Conservation (phyloP, 2,888 invertebrate genomes). For the Arctia plantaginis region DNA sequence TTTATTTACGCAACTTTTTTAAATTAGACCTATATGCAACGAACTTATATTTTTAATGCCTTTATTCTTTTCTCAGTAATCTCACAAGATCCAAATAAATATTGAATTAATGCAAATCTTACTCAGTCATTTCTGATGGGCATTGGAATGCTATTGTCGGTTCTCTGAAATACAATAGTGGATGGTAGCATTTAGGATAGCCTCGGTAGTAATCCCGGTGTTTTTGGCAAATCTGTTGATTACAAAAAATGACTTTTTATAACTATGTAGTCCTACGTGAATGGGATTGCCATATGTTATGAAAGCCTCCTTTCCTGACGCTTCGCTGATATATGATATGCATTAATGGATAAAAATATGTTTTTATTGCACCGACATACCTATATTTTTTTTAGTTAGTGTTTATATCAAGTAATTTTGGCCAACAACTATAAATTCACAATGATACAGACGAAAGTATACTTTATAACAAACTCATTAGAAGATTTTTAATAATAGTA, state of each 20-base stretch:
- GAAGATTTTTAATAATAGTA: no score
- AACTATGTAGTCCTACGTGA: background rate
- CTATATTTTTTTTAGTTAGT: no score
- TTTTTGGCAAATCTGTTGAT: constrained; percentile 80
- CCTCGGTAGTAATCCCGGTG: constrained; percentile 88
- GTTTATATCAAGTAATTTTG: no score
- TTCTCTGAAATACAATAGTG: constrained; percentile 82
- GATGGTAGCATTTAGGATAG: constrained; percentile 83
- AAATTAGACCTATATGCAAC: no score
- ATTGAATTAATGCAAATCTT: constrained; percentile 35
- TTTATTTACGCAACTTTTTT: no score
- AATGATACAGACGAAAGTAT: no score
- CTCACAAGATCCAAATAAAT: background rate
- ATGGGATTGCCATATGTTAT: background rate
- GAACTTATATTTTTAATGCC: background rate
- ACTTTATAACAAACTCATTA: no score
- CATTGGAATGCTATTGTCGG: constrained; percentile 82
- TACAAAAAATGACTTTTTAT: background rate
- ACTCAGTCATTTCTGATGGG: constrained; percentile 80
- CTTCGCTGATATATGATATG: background rate
- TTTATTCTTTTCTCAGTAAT: background rate
- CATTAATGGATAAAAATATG: no score
- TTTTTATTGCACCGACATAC: no score
- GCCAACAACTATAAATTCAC: no score
- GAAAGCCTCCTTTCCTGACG: background rate